Base-by-base conservation (phyloP, 1,140 invertebrate species). In the Chlorops oryzae region DNA sequence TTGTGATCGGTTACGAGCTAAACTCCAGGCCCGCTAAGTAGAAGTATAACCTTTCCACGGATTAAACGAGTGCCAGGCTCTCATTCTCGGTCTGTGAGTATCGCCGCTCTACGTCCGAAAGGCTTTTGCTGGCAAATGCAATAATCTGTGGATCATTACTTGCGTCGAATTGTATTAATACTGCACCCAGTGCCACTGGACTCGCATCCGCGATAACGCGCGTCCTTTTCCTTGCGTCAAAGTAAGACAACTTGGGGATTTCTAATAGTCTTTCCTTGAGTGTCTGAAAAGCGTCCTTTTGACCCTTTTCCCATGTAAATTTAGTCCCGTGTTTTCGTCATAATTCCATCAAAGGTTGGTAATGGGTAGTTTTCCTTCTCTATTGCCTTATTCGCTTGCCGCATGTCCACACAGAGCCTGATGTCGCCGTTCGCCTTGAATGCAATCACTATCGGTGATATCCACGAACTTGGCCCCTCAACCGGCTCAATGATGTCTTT, bases 41-140 rank as follows among this genome's bases (percentile, higher is more conserved):
- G 17, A 22, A 51, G 23, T 51, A 49, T n/a, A n/a, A n/a, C n/a
- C 60, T 32, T 44, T 69, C 63, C 4, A 66, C 35, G 27, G 59
- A 51, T 63, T 65, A 70, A 13, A 65, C n/a, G n/a, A n/a, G n/a
- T n/a, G n/a, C n/a, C n/a, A n/a, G n/a, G n/a, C n/a, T n/a, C n/a
- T n/a, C n/a, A n/a, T n/a, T n/a, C n/a, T n/a, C n/a, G n/a, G n/a
- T n/a, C n/a, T n/a, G n/a, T n/a, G n/a, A n/a, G n/a, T n/a, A n/a
- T n/a, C n/a, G n/a, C n/a, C n/a, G n/a, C 28, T 9, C 28, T 9
- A 53, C 46, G 10, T 35, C 35, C 10, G 52, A 51, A 22, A 47
- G 38, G 27, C 27, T 47, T 22, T 52, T 48, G 21, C 50, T 55
- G 3, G 50, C 44, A 23, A 55, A 55, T 10, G 50, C 42, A 47